Evolutionary conservation across 2,888 invertebrate species (phyloP).

Genomic region (Desoria tigrina): DNA sequence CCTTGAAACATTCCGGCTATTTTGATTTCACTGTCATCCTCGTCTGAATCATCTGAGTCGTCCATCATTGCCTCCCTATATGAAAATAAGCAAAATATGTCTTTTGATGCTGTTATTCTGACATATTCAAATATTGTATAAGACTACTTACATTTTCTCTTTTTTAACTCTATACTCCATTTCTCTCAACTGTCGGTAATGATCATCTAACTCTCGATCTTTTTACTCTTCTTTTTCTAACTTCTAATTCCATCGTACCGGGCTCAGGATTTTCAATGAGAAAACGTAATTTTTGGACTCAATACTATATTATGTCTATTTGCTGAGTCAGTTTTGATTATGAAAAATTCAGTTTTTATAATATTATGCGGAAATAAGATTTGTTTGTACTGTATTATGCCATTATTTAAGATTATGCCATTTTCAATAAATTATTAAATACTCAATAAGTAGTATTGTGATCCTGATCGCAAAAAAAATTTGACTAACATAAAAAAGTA

Average conservation of each 20-base stretch:
- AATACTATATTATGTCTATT: too few relatives aligned
- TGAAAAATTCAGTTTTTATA: too few relatives aligned
- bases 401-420: too few relatives aligned
- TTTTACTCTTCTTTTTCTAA: constrained; percentile 60
- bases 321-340: too few relatives aligned
- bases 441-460: too few relatives aligned
- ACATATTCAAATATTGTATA: neutral
- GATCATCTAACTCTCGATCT: constrained; percentile 63
- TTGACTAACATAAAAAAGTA: too few relatives aligned
- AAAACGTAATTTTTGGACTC: too few relatives aligned
- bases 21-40: constrained; percentile 80
- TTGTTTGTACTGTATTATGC: too few relatives aligned
- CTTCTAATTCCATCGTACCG: constrained; percentile 58
- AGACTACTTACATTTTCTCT: constrained; percentile 54
- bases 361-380: too few relatives aligned
- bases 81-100: neutral
- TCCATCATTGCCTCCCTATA: constrained; percentile 49
- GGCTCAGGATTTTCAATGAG: constrained; percentile 60
- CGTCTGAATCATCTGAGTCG: constrained; percentile 66
- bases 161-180: constrained; percentile 52
- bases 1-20: constrained; percentile 76
- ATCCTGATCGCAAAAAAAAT: too few relatives aligned
- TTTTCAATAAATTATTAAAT: too few relatives aligned
- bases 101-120: neutral
- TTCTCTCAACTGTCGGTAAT: constrained; percentile 58